Evolutionary conservation across 2,888 invertebrate genomes (phyloP), one percentile per base, ranked within the genome.

Genomic region (Rotaria macrura): DNA sequence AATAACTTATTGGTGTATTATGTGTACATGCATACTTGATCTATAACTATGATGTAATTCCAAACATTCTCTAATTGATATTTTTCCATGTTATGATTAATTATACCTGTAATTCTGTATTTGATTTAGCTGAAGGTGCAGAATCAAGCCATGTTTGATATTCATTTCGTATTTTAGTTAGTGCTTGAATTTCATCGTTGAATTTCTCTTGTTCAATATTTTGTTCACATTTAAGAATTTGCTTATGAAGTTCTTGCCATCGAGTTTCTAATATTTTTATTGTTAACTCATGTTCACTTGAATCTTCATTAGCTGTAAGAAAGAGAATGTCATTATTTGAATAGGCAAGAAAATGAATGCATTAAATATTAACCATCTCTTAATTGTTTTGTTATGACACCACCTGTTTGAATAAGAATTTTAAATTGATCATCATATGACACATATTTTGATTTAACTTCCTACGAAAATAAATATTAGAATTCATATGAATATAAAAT

Each of bases 391-490:
- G 79, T 43, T 79, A 79, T 79, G 1, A 25, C n/a, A 43, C 14
- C 43, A 25, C 79, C 79, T 43, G 40, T 79, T 43, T 79, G 79
- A n/a, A 79, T 12, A 25, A 79, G 43, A 2, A 7, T 10, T 79
- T 40, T 79, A 14, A 79, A 79, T 79, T 79, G 79, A 43, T 79
- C 79, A 79, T 79, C 43, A 43, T 79, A 79, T 25, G 79, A 79
- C 14, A 43, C 0, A 79, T 43, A 79, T 79, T 79, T 79, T 23
- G 79, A n/a, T 79, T 79, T 79, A 12, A 79, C 79, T 43, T 79
- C 79, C 79, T 79, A 25, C 3, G 25, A 23, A 43, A 43, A 14
- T 10, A 1, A 40, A 74, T 10, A 43, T 17, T 12, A 17, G 17
- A 49, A 49, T 14, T 14, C 14, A 49, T 49, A 1, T 3, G 2